phyloP scores from a whole-genome alignment of 2,797 vertebrate species.

The Dermochelys coriacea region DNA sequence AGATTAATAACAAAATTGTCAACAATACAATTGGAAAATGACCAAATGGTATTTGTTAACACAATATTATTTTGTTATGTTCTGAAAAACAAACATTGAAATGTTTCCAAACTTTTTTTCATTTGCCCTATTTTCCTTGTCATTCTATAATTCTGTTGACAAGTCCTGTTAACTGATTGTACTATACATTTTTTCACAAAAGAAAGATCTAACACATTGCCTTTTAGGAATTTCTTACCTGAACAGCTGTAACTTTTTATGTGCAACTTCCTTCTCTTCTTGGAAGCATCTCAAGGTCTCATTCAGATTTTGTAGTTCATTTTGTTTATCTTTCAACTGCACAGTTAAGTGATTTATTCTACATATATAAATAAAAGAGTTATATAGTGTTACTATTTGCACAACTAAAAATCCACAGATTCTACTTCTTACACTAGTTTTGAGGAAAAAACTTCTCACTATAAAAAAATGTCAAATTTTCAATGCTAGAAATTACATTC shows the following conservation, averaged over 20 bases:
- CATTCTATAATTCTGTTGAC: constrained; percentile 32
- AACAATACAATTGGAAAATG: not conserved
- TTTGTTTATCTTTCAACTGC: constrained; percentile 81
- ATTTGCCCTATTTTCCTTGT: constrained; percentile 73
- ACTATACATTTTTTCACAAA: not conserved
- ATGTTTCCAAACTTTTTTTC: constrained; percentile 71
- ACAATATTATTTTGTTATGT: not conserved
- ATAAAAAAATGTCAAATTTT: not conserved
- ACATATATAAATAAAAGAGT: constrained; percentile 35
- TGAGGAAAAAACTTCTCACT: not conserved
- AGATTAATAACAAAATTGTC: not conserved
- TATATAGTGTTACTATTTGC: not conserved
- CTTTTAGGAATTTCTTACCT: constrained; percentile 81
- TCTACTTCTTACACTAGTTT: not conserved
- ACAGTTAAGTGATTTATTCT: constrained; percentile 74
- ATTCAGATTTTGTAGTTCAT: constrained; percentile 73
- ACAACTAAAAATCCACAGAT: not conserved
- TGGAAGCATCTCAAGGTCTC: constrained; percentile 73
- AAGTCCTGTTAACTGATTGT: not conserved
- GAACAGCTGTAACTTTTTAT: constrained; percentile 74
- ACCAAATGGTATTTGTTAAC: not conserved
- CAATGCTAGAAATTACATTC: not conserved
- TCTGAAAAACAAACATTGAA: not conserved
- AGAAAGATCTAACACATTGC: not conserved
- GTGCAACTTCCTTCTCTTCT: constrained; percentile 78